Conservation (phyloP, 2,113 vertebrate species). For the Dicrurus megarhynchus region DNA sequence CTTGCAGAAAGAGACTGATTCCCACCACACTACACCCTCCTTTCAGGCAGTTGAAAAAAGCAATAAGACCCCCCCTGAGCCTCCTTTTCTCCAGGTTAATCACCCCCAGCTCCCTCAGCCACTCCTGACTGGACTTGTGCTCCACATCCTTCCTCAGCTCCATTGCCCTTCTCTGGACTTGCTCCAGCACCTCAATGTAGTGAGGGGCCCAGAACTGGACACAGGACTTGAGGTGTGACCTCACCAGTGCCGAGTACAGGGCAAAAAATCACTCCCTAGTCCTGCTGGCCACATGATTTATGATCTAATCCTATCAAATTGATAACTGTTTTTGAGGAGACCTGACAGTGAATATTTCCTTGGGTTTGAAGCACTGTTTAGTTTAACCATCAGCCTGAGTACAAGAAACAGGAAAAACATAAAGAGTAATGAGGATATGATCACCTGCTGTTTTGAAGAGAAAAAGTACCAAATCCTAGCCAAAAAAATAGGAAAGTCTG, state of each 20-base stretch:
- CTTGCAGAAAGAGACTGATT: not conserved
- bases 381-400: not conserved
- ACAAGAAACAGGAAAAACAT: not conserved
- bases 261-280: not conserved
- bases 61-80: too few relatives aligned
- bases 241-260: not conserved
- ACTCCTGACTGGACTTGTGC: not conserved
- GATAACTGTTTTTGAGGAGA: not conserved
- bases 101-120: not conserved
- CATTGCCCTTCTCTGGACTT: not conserved
- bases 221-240: not conserved
- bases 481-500: not conserved
- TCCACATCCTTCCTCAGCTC: not conserved
- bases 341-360: not conserved
- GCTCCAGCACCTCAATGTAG: fast-evolving
- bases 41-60: not conserved
- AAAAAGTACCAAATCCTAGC: not conserved
- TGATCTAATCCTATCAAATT: not conserved
- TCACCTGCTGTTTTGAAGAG: not conserved
- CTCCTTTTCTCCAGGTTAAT: not conserved
- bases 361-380: not conserved
- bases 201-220: not conserved
- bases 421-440: not conserved
- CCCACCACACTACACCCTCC: not conserved
- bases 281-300: not conserved